These are phyloP conservation scores for Cepaea nemoralis DNA, from an alignment of 1,140 invertebrate species.

Conservation along the genomic window DNA sequence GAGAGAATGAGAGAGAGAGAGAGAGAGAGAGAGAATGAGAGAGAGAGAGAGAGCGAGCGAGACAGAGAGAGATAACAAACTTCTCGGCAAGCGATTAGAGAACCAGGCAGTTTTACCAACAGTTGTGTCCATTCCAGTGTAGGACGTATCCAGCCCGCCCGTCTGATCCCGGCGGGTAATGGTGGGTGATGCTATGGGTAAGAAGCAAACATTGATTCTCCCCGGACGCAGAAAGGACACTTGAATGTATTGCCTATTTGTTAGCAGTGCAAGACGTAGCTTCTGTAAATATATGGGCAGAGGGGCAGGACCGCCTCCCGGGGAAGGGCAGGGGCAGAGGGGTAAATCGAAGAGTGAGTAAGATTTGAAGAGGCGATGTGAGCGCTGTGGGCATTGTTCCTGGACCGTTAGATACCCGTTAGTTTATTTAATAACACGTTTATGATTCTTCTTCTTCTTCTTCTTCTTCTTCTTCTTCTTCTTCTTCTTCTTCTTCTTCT, in stretches of 20 bases:
- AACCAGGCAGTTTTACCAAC: too few species aligned
- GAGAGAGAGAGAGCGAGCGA: too few species aligned
- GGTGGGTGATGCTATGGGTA: slow-evolving; percentile 19
- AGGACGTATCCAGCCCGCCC: neutral
- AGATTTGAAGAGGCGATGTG: slow-evolving; percentile 70
- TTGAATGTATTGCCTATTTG: slow-evolving; percentile 29
- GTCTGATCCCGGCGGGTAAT: slow-evolving; percentile 9
- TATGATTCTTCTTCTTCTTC: neutral
- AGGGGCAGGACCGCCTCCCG: too few species aligned
- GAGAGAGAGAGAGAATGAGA: too few species aligned
- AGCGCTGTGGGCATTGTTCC: slow-evolving; percentile 50
- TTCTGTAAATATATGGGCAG: slow-evolving; percentile 3
- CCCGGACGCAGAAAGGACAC: slow-evolving; percentile 9
- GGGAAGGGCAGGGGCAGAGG: neutral
- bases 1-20: too few species aligned
- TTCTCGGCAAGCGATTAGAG: too few species aligned
- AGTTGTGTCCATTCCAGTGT: neutral
- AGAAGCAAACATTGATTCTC: slow-evolving; percentile 26
- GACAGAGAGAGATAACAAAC: too few species aligned
- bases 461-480: too few species aligned
- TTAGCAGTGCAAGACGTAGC: slow-evolving; percentile 3
- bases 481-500: too few species aligned
- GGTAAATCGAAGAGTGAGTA: slow-evolving; percentile 1
- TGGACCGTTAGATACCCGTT: neutral
- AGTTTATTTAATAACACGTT: neutral